phyloP scores from a whole-genome alignment of 2,113 vertebrate genomes.

The Saimiri boliviensis region DNA sequence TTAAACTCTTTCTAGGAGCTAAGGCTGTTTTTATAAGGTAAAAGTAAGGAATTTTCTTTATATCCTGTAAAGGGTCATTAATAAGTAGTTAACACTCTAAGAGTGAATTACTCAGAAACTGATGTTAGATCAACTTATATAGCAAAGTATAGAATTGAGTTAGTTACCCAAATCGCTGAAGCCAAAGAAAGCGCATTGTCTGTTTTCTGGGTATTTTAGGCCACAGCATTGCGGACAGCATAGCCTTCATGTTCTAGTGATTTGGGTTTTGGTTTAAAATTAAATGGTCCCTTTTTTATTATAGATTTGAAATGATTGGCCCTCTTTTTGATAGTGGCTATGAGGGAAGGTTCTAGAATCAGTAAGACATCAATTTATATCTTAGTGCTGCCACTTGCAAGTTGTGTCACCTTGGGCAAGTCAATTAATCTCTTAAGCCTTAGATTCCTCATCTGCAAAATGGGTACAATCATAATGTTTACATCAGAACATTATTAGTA shows the following conservation, averaged over 20 bases:
- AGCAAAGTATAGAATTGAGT: not conserved
- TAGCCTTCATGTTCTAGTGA: not conserved
- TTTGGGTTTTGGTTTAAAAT: slow-evolving; percentile 23
- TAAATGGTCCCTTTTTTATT: not conserved
- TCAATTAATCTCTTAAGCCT: slow-evolving; percentile 5
- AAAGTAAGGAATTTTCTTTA: not conserved
- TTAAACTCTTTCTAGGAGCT: not conserved
- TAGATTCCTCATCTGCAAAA: slow-evolving; percentile 35
- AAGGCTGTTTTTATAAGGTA: slow-evolving; percentile 33
- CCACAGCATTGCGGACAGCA: not conserved
- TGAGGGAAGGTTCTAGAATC: slow-evolving; percentile 28
- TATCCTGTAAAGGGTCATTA: not conserved
- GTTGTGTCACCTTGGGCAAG: not conserved
- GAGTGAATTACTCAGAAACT: not conserved
- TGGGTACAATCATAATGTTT: not conserved
- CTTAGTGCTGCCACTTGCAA: not conserved
- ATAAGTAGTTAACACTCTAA: not conserved
- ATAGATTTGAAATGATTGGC: not conserved
- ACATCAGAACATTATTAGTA: not conserved
- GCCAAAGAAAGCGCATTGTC: not conserved
- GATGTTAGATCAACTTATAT: not conserved
- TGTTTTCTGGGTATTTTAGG: not conserved
- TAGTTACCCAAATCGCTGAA: not conserved
- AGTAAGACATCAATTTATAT: not conserved
- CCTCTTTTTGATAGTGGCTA: not conserved